Percentiles rank a stretch among this genome's conserved stretches.
Conservation (phyloP, 2,797 vertebrate genomes). For the Rhynchotus rufescens region DNA sequence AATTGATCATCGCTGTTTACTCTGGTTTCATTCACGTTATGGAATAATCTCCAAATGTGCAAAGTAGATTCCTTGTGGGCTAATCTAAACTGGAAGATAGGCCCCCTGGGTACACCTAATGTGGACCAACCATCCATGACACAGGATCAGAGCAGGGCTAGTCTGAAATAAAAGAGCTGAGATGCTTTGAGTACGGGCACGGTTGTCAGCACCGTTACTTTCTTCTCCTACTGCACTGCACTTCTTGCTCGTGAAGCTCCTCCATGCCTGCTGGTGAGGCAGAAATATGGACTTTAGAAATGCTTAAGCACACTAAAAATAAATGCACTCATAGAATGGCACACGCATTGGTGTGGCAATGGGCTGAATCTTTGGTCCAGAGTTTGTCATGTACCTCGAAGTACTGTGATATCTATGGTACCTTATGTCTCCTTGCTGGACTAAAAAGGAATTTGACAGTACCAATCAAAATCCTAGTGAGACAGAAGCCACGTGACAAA, state of each 20-base stretch:
- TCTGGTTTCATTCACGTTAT: fast-evolving
- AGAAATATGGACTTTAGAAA: not conserved
- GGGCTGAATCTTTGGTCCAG: not conserved
- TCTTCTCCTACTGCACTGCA: not conserved
- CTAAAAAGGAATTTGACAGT: fast-evolving
- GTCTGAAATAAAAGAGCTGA: not conserved
- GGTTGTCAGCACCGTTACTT: not conserved
- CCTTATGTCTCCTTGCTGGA: not conserved
- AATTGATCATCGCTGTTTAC: not conserved
- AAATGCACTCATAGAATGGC: too few relatives aligned
- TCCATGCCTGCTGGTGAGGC: not conserved
- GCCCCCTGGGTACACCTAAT: too few relatives aligned
- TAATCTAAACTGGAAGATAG: fast-evolving
- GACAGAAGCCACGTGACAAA: conserved; percentile 1
- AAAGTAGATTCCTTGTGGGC: fast-evolving
- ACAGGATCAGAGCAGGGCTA: not conserved
- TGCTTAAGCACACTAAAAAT: not conserved
- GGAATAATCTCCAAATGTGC: fast-evolving
- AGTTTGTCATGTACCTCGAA: not conserved
- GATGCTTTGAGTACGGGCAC: fast-evolving
- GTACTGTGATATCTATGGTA: not conserved
- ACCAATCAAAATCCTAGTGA: not conserved
- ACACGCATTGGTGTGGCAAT: fast-evolving
- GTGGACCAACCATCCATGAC: fast-evolving
- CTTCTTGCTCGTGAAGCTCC: not conserved